Evolutionary conservation across 2,888 invertebrate genomes (phyloP).

Genomic region (Cantharis nigra): DNA sequence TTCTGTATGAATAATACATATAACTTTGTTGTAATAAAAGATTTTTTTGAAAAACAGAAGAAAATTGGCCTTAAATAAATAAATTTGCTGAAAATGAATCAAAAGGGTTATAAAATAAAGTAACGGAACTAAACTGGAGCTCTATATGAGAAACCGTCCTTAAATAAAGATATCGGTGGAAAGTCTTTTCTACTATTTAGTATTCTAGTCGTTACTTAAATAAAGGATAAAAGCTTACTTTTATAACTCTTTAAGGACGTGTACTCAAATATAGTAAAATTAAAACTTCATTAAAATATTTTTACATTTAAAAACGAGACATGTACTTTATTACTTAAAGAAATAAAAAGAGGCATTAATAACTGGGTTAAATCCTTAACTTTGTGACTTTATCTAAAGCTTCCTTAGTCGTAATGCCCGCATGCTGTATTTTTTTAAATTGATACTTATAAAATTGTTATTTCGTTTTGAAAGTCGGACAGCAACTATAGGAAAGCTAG

Average conservation of each 20-base stretch:
- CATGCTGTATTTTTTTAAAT: background rate
- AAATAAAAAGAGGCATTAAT: background rate
- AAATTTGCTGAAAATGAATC: background rate
- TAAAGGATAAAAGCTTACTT: background rate
- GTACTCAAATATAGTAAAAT: background rate
- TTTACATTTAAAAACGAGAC: background rate
- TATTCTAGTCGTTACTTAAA: background rate
- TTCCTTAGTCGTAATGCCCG: background rate
- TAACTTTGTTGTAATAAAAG: too few species aligned
- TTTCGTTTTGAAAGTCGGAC: background rate
- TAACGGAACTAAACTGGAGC: background rate
- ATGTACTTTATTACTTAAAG: background rate
- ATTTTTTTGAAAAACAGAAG: too few species aligned
- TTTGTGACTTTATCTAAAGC: background rate
- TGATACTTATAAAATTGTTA: background rate
- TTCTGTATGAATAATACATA: too few species aligned
- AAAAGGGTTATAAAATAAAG: background rate
- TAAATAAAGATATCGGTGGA: background rate
- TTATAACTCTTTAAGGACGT: conserved; percentile 1
- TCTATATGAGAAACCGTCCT: background rate
- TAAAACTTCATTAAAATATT: background rate
- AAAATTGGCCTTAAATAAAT: background rate
- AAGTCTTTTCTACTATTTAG: background rate
- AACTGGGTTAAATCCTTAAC: background rate
- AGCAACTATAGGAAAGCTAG: background rate